phyloP scores from a whole-genome alignment of 2,113 vertebrate species.

The Fulica atra region DNA sequence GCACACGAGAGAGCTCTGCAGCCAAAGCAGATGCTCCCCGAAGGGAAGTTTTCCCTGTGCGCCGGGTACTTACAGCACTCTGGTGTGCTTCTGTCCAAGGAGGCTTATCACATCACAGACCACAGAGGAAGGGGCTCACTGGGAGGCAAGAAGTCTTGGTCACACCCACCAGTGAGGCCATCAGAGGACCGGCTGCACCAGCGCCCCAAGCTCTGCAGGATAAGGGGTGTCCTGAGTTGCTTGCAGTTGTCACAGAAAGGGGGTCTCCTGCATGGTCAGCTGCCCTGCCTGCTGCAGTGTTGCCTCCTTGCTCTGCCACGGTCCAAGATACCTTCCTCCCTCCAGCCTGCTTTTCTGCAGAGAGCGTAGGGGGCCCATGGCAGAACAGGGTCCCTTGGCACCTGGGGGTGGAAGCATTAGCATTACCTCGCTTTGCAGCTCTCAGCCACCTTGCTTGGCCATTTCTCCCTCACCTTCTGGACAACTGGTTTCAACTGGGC shows the following conservation, averaged over 20 bases:
- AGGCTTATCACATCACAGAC: constrained; percentile 4
- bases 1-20: background rate
- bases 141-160: background rate
- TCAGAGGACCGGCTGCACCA: background rate
- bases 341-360: background rate
- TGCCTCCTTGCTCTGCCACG: background rate
- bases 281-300: accelerated
- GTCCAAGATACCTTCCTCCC: no score
- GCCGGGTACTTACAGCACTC: background rate
- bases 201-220: accelerated
- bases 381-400: background rate
- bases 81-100: background rate
- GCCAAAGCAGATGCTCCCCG: constrained; percentile 2
- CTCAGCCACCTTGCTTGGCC: background rate
- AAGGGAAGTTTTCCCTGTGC: background rate
- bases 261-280: background rate
- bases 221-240: background rate
- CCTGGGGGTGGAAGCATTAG: accelerated
- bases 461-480: background rate
- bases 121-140: background rate
- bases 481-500: background rate
- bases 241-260: background rate
- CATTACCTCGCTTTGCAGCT: background rate
- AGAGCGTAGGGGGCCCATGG: accelerated
- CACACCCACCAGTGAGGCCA: background rate